phyloP scores from a whole-genome alignment of 2,797 vertebrate species.

The Melanogrammus aeglefinus region DNA sequence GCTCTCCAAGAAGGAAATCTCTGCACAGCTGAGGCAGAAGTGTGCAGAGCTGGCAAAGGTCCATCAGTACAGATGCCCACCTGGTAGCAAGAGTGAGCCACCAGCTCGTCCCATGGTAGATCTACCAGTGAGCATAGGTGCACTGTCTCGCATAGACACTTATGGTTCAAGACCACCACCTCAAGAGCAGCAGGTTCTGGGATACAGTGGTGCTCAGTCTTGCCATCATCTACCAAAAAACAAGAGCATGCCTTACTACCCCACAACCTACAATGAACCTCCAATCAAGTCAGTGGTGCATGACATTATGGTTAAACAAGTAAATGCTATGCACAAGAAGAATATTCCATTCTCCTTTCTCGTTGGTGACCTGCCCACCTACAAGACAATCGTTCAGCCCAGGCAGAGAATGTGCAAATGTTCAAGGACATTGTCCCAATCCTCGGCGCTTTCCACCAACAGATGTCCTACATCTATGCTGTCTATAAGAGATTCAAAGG shows the following conservation, averaged over 20 bases:
- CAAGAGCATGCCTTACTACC: slow-evolving; percentile 17
- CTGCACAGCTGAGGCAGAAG: slow-evolving; percentile 15
- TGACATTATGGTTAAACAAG: slow-evolving; percentile 14
- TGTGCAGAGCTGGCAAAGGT: slow-evolving; percentile 20
- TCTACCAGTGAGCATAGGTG: slow-evolving; percentile 1
- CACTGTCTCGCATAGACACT: too few species aligned
- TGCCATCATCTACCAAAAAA: slow-evolving; percentile 14
- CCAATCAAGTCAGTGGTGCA: not conserved
- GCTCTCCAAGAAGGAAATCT: slow-evolving; percentile 12
- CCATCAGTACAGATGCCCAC: slow-evolving; percentile 12
- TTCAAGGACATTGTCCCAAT: too few species aligned
- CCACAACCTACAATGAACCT: slow-evolving; percentile 19
- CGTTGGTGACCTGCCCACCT: slow-evolving; percentile 11
- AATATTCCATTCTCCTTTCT: slow-evolving; percentile 17
- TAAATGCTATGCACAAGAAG: slow-evolving; percentile 8
- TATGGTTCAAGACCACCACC: too few species aligned
- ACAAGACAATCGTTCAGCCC: too few species aligned
- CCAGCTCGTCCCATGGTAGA: slow-evolving; percentile 15
- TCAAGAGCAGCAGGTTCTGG: slow-evolving; percentile 6
- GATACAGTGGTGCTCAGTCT: slow-evolving; percentile 15
- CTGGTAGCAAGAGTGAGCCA: slow-evolving; percentile 19
- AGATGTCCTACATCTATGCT: slow-evolving; percentile 18
- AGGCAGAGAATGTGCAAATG: too few species aligned
- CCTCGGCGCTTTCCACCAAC: slow-evolving; percentile 13
- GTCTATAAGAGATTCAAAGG: slow-evolving; percentile 15